A percentile compares a stretch with the other conserved stretches of the same genome.
phyloP scores from a whole-genome alignment of 2,888 invertebrate genomes.

The Gandaritis pyraliata region DNA sequence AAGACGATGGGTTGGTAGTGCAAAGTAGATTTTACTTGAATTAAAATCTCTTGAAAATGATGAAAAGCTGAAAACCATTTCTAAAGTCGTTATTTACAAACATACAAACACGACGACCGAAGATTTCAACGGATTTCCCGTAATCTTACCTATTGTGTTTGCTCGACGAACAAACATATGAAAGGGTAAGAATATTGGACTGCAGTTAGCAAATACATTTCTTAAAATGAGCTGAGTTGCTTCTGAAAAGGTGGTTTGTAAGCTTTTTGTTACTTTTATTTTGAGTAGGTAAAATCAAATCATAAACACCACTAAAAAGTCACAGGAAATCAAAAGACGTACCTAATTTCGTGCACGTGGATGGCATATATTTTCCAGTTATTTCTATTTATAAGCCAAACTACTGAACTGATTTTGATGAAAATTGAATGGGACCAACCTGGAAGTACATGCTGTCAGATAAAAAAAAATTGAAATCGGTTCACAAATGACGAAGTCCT shows the following conservation, averaged over 20 bases:
- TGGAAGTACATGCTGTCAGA: too few relatives aligned
- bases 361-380: too few relatives aligned
- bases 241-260: not conserved
- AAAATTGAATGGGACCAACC: too few relatives aligned
- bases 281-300: not conserved
- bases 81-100: conserved; percentile 23
- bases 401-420: too few relatives aligned
- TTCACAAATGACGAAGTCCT: too few relatives aligned
- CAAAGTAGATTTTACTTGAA: too few relatives aligned
- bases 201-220: conserved; percentile 23
- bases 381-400: too few relatives aligned
- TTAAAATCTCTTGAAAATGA: not conserved
- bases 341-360: too few relatives aligned
- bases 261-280: not conserved
- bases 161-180: conserved; percentile 35
- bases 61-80: conserved; percentile 11
- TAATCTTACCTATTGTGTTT: conserved; percentile 65
- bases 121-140: conserved; percentile 48
- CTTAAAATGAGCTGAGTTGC: conserved; percentile 5
- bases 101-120: conserved; percentile 42
- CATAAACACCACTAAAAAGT: too few relatives aligned
- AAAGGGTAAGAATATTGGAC: conserved; percentile 34
- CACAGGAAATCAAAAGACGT: too few relatives aligned
- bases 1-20: too few relatives aligned
- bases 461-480: too few relatives aligned